Evolutionary conservation across 2,113 vertebrate species (phyloP), one percentile per base, ranked within the genome.

Genomic region (Mus musculus): DNA sequence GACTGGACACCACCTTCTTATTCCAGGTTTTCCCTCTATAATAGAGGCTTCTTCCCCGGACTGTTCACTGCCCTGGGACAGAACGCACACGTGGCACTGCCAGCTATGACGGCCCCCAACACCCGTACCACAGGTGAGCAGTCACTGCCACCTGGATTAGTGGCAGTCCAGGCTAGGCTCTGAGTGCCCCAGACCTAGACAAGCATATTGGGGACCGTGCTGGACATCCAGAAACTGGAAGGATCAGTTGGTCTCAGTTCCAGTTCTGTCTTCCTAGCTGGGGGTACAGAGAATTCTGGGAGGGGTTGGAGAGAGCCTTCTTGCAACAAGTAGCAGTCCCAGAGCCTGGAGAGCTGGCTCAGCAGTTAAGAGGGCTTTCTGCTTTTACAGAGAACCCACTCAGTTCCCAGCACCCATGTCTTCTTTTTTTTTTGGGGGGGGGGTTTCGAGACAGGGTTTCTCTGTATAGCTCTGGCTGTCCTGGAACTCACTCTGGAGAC

Each of bases 51-150:
- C 54, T 71, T 75, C n/a, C 39, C 22, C 63, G 52, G 19, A 46
- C 39, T 0, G 3, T 26, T 20, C 0, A 2, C 33, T 26, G 14
- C 7, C 54, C 63, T 11, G 3, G 5, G 30, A 59, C 19, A 52
- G 61, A 52, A 30, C 5, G 39, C 36, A 11, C 77, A 54, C 7
- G 12, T 17, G 69, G 90, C 1, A 6, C 72, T 10, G 12, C 16
- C 65, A 54, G 65, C 56, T 10, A 5, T 28, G 49, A 42, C 10
- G 52, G 24, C 13, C 46, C 28, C 36, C 36, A 22, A 72, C 69
- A 42, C 36, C 33, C 7, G 9, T 56, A 52, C 52, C 39, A 28
- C 19, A 42, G 52, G 54, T 82, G 26, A 36, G 0, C 1, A 17
- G 54, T 36, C 59, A 33, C n/a, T 24, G 16, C 42, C 61, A 24